Conservation (phyloP, 2,888 invertebrate species). For the Euproctis similis region DNA sequence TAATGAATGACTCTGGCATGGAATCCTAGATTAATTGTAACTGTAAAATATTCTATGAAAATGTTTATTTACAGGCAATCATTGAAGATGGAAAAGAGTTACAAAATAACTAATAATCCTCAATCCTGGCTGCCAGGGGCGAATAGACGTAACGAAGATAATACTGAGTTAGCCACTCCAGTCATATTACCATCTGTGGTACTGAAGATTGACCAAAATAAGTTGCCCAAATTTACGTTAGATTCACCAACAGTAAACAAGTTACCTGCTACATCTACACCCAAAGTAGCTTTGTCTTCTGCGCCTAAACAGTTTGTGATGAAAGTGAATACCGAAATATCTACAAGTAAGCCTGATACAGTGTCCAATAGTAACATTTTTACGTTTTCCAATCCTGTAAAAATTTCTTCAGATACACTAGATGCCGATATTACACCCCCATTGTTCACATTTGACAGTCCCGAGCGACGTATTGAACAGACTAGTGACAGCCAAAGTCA, state of each 20-base stretch:
- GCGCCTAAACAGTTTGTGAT: slow-evolving; percentile 3
- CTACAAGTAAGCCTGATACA: slow-evolving; percentile 24
- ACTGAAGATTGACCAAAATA: slow-evolving; percentile 45
- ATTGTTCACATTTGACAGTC: slow-evolving; percentile 41
- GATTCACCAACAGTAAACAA: slow-evolving; percentile 11
- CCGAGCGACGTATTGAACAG: slow-evolving; percentile 32
- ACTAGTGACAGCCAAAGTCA: slow-evolving; percentile 14
- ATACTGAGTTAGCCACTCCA: slow-evolving; percentile 22
- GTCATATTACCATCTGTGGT: slow-evolving; percentile 41
- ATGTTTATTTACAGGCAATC: slow-evolving; percentile 24
- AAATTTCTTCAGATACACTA: slow-evolving; percentile 27
- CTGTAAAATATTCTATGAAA: no score
- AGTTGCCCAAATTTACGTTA: slow-evolving; percentile 49
- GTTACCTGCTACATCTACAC: slow-evolving; percentile 12
- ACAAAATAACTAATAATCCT: slow-evolving; percentile 42
- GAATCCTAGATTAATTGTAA: no score
- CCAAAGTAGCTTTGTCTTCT: slow-evolving; percentile 8
- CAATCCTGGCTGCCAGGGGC: slow-evolving; percentile 38
- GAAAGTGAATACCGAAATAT: slow-evolving; percentile 6
- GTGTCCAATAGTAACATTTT: slow-evolving; percentile 26
- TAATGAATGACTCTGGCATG: no score
- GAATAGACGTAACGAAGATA: slow-evolving; percentile 23
- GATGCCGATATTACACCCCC: slow-evolving; percentile 16
- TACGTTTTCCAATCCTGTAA: slow-evolving; percentile 45
- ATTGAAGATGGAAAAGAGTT: slow-evolving; percentile 18